A percentile compares a stretch with the other conserved stretches of the same genome.
Conservation (phyloP, 2,113 vertebrate genomes). For the Ariopsis seemanni region DNA sequence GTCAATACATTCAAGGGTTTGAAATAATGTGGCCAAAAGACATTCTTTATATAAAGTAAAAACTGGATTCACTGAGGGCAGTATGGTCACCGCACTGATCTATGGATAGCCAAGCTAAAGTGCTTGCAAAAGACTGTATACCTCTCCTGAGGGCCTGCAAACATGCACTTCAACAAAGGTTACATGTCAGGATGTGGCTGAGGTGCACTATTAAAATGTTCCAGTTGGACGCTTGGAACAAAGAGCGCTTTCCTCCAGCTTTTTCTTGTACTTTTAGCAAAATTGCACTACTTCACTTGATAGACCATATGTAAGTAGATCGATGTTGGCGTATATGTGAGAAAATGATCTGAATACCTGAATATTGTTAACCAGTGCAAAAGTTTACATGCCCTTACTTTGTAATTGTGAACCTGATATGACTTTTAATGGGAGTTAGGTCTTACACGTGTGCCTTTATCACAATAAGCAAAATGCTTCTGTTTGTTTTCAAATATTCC, state of each 20-base stretch:
- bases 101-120: slow-evolving; percentile 10
- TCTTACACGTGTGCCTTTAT: too few species aligned
- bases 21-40: not conserved
- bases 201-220: slow-evolving; percentile 44
- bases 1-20: not conserved
- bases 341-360: not conserved
- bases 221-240: slow-evolving; percentile 35
- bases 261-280: slow-evolving; percentile 17
- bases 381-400: not conserved
- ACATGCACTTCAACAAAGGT: slow-evolving; percentile 36
- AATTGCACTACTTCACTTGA: slow-evolving; percentile 16
- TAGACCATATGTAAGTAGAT: slow-evolving; percentile 8
- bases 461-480: too few species aligned
- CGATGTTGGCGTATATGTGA: not conserved
- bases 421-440: too few species aligned
- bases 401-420: not conserved
- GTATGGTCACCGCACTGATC: not conserved
- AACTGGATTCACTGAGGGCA: not conserved
- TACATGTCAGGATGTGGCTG: slow-evolving; percentile 2
- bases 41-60: not conserved
- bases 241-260: not conserved
- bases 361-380: not conserved
- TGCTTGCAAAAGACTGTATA: slow-evolving; percentile 7
- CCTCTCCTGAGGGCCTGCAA: slow-evolving; percentile 15
- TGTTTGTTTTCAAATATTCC: not conserved